A percentile compares a stretch with the other conserved stretches of the same genome.
Evolutionary conservation across 2,888 invertebrate species (phyloP).

Genomic region (Acleris laterana): DNA sequence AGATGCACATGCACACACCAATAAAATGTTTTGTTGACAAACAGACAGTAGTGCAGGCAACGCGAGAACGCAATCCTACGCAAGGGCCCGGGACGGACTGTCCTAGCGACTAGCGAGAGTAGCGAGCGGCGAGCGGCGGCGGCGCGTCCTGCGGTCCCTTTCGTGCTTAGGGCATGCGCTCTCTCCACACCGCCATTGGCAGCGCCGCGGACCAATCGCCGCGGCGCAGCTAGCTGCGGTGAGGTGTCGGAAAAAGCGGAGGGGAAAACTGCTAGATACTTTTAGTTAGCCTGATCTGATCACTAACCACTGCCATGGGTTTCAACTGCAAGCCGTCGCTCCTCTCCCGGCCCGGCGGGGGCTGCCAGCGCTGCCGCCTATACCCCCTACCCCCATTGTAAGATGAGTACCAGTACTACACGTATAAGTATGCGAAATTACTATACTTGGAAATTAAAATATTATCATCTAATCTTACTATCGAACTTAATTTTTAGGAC

Average conservation of each 20-base stretch:
- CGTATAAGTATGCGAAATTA: too few species aligned
- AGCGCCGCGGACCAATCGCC: slow-evolving; percentile 61
- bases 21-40: slow-evolving; percentile 65
- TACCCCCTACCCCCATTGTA: too few species aligned
- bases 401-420: too few species aligned
- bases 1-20: slow-evolving; percentile 58
- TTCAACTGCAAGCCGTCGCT: slow-evolving; percentile 42
- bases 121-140: too few species aligned
- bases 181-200: slow-evolving; percentile 64
- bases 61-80: slow-evolving; percentile 61
- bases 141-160: slow-evolving; percentile 61
- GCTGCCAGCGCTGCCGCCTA: too few species aligned
- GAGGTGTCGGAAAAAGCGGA: slow-evolving; percentile 53
- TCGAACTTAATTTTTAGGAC: too few species aligned
- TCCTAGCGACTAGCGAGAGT: too few species aligned
- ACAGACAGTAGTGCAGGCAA: slow-evolving; percentile 56
- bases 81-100: slow-evolving; percentile 78
- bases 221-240: slow-evolving; percentile 60
- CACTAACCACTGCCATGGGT: slow-evolving; percentile 58
- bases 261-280: slow-evolving; percentile 71
- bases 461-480: too few species aligned
- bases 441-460: too few species aligned
- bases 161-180: slow-evolving; percentile 67
- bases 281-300: slow-evolving; percentile 55
- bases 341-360: too few species aligned